A percentile compares a stretch with the other conserved stretches of the same genome.
Evolutionary conservation across 2,797 vertebrate genomes (phyloP).

Genomic region (Manis javanica): DNA sequence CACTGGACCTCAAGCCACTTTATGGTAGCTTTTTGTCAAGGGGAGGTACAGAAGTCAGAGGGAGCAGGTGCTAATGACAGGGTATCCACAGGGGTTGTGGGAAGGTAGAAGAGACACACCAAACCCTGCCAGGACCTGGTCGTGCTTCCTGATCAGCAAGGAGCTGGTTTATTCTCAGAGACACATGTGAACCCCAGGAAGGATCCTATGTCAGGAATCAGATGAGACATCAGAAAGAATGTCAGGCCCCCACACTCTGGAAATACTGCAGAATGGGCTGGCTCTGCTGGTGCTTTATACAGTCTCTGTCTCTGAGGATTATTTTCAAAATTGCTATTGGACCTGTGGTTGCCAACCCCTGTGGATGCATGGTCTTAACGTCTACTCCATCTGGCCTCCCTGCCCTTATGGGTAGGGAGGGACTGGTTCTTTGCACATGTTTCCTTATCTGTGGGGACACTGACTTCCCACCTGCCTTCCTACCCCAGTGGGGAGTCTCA

Average conservation of each 20-base stretch:
- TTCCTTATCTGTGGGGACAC: not conserved
- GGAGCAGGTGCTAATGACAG: not conserved
- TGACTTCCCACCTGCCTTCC: not conserved
- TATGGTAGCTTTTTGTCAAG: not conserved
- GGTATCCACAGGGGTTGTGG: not conserved
- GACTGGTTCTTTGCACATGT: not conserved
- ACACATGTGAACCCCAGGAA: not conserved
- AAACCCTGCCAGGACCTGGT: not conserved
- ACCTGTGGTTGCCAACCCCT: not conserved
- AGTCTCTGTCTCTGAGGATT: slow-evolving; percentile 6
- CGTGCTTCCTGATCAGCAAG: not conserved
- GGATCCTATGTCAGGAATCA: not conserved
- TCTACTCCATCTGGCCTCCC: not conserved
- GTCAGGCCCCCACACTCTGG: not conserved
- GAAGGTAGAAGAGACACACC: not conserved
- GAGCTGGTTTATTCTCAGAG: not conserved
- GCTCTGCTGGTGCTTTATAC: not conserved
- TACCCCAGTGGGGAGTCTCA: not conserved
- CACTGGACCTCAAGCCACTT: not conserved
- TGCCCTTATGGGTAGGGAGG: not conserved
- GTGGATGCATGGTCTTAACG: not conserved
- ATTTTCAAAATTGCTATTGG: not conserved
- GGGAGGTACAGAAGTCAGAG: not conserved
- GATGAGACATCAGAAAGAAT: not conserved
- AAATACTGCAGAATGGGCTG: not conserved